Evolutionary conservation across 2,113 vertebrate species (phyloP).

Genomic region (Dasypus novemcinctus): DNA sequence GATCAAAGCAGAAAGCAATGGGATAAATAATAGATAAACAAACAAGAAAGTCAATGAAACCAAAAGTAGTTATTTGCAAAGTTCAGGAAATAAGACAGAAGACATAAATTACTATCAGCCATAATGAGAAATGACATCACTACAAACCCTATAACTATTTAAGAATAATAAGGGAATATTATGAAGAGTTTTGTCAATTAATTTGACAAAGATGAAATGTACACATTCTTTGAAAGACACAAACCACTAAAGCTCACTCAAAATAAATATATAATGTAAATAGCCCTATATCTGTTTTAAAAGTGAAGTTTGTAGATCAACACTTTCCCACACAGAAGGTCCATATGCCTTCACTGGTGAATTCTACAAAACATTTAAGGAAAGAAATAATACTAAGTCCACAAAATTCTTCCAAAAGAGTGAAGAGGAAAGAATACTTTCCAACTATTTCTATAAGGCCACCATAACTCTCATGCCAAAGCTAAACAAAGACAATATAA

Average conservation of each 20-base stretch:
- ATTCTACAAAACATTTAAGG: constrained; percentile 25
- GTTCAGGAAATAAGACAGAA: constrained; percentile 10
- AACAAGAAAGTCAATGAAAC: constrained; percentile 5
- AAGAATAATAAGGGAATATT: background rate
- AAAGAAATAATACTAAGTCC: constrained; percentile 3
- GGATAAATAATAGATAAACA: background rate
- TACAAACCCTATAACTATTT: background rate
- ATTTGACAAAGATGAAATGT: constrained; percentile 27
- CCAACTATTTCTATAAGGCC: background rate
- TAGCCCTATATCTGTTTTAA: background rate
- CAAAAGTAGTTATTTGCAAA: constrained; percentile 22
- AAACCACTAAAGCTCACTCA: constrained; percentile 39
- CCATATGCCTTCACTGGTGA: background rate
- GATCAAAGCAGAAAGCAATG: background rate
- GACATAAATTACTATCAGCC: background rate
- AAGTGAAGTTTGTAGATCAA: constrained; percentile 30
- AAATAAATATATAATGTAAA: background rate
- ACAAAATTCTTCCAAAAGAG: background rate
- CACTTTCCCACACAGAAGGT: background rate
- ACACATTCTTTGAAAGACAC: constrained; percentile 19
- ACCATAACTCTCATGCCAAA: constrained; percentile 7
- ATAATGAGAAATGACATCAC: background rate
- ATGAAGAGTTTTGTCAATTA: background rate
- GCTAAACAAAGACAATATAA: constrained; percentile 9
- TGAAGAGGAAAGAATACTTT: constrained; percentile 6